phyloP scores from a whole-genome alignment of 2,888 invertebrate species.

The Pristionchus arcanus region DNA sequence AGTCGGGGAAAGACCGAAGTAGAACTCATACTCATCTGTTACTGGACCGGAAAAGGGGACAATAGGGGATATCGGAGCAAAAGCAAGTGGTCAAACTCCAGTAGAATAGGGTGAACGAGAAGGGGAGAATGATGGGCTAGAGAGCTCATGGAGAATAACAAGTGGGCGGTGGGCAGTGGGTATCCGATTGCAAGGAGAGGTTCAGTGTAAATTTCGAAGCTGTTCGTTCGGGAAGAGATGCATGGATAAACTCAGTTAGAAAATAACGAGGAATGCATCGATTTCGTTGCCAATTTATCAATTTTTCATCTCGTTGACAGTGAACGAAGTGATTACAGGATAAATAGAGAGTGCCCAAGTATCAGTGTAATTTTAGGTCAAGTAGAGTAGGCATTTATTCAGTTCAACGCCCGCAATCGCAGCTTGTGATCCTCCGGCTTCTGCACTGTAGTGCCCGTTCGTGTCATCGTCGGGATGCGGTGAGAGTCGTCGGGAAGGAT shows the following conservation, averaged over 20 bases:
- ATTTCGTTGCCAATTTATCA: not conserved
- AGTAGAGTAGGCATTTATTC: not conserved
- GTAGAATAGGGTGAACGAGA: not conserved
- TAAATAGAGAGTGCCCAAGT: too few relatives aligned
- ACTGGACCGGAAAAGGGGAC: not conserved
- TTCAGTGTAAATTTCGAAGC: too few relatives aligned
- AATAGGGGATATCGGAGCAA: not conserved
- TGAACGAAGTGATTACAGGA: not conserved
- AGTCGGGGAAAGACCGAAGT: not conserved
- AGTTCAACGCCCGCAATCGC: not conserved
- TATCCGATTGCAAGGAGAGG: too few relatives aligned
- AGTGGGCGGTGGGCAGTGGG: too few relatives aligned
- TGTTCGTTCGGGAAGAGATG: too few relatives aligned
- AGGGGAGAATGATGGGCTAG: not conserved
- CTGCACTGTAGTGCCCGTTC: not conserved
- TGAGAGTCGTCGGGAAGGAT: not conserved
- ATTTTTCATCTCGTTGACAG: not conserved
- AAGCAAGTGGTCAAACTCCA: too few relatives aligned
- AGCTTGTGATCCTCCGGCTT: conserved; percentile 1
- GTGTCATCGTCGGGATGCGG: not conserved
- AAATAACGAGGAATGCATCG: not conserved
- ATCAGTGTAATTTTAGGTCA: too few relatives aligned
- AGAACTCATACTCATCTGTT: not conserved
- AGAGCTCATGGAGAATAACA: not conserved
- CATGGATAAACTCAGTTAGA: too few relatives aligned